Evolutionary conservation across 2,888 invertebrate species (phyloP).

Genomic region (Pantelozetes paolii): DNA sequence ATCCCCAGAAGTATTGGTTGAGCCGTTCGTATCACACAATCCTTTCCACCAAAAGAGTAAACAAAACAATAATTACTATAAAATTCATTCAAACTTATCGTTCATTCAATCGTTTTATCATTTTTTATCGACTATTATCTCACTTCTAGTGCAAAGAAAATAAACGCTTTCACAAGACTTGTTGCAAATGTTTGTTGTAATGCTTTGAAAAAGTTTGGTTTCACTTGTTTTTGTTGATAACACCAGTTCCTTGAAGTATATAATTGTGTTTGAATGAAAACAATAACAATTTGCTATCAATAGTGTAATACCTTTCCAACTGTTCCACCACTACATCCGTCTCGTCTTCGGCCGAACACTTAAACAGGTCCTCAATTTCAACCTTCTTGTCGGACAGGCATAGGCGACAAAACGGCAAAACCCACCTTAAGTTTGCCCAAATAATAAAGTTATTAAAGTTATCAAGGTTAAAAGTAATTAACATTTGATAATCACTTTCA

Average conservation of each 20-base stretch:
- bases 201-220: slow-evolving; percentile 7
- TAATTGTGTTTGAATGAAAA: no score
- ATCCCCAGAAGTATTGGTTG: slow-evolving; percentile 56
- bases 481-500: no score
- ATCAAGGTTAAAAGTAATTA: no score
- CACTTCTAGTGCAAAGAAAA: slow-evolving; percentile 32
- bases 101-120: no score
- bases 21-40: slow-evolving; percentile 49
- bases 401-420: slow-evolving; percentile 32
- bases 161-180: slow-evolving; percentile 14
- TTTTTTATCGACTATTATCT: not conserved
- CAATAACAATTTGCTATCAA: no score
- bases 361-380: slow-evolving; percentile 30
- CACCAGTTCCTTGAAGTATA: slow-evolving; percentile 1
- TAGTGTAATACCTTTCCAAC: slow-evolving; percentile 18
- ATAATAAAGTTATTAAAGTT: not conserved
- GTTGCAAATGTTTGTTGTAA: slow-evolving; percentile 17
- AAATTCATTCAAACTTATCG: no score
- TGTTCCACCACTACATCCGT: not conserved
- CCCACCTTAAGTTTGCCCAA: slow-evolving; percentile 1
- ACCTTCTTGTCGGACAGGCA: not conserved
- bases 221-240: not conserved
- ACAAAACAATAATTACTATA: not conserved
- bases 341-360: slow-evolving; percentile 35
- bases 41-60: slow-evolving; percentile 40